These are phyloP conservation scores for Mus caroli DNA, from an alignment of 2,797 vertebrate species.

Conservation along the genomic window DNA sequence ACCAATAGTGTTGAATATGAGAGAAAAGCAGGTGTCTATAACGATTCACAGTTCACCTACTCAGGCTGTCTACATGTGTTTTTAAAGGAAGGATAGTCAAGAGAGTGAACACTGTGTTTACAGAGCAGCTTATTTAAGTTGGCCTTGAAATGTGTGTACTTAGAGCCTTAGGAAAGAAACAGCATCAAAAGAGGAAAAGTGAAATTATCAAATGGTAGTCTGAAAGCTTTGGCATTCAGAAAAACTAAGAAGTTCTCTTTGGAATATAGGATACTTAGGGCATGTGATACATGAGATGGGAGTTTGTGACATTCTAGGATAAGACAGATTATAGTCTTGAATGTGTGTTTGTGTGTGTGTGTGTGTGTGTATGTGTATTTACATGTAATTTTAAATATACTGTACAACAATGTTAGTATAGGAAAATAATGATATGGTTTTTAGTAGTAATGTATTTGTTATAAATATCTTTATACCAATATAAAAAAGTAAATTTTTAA, in stretches of 20 bases:
- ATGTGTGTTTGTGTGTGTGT: not conserved
- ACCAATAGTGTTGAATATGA: not conserved
- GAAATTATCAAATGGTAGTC: not conserved
- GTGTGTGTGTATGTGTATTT: not conserved
- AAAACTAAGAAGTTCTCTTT: not conserved
- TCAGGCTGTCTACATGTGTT: not conserved
- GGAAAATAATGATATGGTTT: not conserved
- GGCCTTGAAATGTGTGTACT: slow-evolving; percentile 1
- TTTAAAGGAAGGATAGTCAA: not conserved
- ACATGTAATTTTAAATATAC: not conserved
- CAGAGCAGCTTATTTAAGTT: not conserved
- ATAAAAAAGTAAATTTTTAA: not conserved
- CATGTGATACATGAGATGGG: not conserved
- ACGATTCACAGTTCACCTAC: not conserved
- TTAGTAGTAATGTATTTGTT: slow-evolving; percentile 27
- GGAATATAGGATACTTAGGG: not conserved
- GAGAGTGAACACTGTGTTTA: not conserved
- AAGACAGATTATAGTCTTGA: not conserved
- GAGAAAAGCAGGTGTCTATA: not conserved
- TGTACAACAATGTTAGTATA: not conserved
- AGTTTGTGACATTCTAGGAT: not conserved
- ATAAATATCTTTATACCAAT: slow-evolving; percentile 36
- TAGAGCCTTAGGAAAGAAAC: not conserved
- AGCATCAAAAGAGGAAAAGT: not conserved
- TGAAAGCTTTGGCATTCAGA: not conserved